Evolutionary conservation across 2,797 vertebrate genomes (phyloP).

Genomic region (Sibirionetta formosa): DNA sequence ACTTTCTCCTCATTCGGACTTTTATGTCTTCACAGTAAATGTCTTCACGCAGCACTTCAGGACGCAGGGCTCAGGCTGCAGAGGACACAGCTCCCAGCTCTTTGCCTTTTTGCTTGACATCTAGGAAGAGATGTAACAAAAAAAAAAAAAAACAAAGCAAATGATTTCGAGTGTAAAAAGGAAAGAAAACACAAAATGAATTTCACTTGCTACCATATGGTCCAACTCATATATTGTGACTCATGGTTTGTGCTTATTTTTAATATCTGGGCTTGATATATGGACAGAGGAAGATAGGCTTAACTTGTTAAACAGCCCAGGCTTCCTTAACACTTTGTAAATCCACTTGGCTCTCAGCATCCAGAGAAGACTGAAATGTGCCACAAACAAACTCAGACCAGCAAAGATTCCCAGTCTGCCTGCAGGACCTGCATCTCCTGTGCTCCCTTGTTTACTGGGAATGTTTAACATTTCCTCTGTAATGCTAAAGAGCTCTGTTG

Average conservation of each 20-base stretch:
- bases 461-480: constrained; percentile 52
- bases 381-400: not conserved
- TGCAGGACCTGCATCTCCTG: constrained; percentile 36
- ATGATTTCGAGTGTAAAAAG: not conserved
- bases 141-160: not conserved
- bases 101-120: not conserved
- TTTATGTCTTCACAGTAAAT: rapidly evolving
- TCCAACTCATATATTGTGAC: not conserved
- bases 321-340: not conserved
- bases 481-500: constrained; percentile 77
- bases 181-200: rapidly evolving
- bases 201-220: not conserved
- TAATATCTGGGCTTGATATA: not conserved
- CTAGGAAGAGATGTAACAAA: not conserved
- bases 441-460: constrained; percentile 72
- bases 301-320: not conserved
- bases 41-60: rapidly evolving
- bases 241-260: not conserved
- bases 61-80: rapidly evolving
- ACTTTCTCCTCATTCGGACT: rapidly evolving
- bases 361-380: not conserved
- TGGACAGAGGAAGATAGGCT: not conserved
- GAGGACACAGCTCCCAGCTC: rapidly evolving
- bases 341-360: not conserved
- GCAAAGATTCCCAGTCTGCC: constrained; percentile 13